Conservation (phyloP, 2,797 vertebrate species). For the Craterocephalus amniculus region DNA sequence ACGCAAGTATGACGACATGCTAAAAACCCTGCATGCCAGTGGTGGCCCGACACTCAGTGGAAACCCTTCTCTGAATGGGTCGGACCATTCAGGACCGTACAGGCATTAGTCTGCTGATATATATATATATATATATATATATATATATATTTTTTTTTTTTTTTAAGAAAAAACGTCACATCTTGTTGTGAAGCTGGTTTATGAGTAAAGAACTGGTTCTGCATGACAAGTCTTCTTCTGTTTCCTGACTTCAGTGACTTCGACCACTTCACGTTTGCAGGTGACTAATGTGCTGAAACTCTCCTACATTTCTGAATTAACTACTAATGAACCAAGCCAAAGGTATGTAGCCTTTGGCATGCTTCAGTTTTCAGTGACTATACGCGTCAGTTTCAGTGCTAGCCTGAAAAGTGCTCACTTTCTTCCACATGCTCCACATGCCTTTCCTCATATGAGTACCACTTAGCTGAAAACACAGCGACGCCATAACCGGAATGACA, state of each 20-base stretch:
- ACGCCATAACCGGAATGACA: constrained; percentile 38
- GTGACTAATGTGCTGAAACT: background rate
- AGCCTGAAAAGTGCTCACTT: background rate
- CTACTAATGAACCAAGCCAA: background rate
- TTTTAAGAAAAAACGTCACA: too few species aligned
- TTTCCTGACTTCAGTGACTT: background rate
- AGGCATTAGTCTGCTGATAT: too few species aligned
- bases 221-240: too few species aligned
- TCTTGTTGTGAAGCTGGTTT: too few species aligned
- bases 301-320: background rate
- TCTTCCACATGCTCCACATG: constrained; percentile 39
- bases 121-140: too few species aligned
- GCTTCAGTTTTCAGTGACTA: constrained; percentile 5
- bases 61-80: too few species aligned
- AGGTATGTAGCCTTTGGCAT: constrained; percentile 19
- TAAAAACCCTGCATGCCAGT: too few species aligned
- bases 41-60: too few species aligned
- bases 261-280: background rate
- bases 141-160: too few species aligned
- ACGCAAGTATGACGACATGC: too few species aligned
- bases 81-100: too few species aligned
- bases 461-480: constrained; percentile 28
- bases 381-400: constrained; percentile 8
- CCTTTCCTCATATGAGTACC: constrained; percentile 28
- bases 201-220: too few species aligned